phyloP scores from a whole-genome alignment of 2,113 vertebrate genomes.

The Myiozetetes cayanensis region DNA sequence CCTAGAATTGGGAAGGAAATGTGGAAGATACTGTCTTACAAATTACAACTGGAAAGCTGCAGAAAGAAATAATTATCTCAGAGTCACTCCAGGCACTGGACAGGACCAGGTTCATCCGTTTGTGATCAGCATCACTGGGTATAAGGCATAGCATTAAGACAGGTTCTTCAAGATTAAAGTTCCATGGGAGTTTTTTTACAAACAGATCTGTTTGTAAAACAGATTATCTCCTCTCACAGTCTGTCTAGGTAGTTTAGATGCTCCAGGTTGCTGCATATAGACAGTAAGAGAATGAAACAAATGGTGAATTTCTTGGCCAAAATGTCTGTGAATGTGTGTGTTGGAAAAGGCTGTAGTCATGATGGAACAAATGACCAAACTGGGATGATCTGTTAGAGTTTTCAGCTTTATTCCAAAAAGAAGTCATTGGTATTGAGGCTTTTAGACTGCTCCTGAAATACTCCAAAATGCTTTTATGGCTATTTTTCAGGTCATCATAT shows the following conservation, averaged over 20 bases:
- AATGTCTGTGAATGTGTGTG: not conserved
- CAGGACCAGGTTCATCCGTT: not conserved
- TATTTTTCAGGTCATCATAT: not conserved
- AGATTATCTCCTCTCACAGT: not conserved
- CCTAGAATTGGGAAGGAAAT: not conserved
- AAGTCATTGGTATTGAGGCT: not conserved
- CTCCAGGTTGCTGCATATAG: not conserved
- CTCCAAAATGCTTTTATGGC: not conserved
- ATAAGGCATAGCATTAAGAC: not conserved
- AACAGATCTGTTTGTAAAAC: not conserved
- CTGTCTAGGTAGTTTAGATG: not conserved
- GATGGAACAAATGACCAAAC: not conserved
- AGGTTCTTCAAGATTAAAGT: not conserved
- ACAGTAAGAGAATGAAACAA: conserved; percentile 1
- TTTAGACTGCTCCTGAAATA: not conserved
- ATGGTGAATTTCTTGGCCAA: not conserved
- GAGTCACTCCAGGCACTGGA: not conserved
- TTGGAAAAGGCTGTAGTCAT: not conserved
- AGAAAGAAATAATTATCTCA: not conserved
- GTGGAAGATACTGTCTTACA: not conserved
- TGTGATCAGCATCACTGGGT: not conserved
- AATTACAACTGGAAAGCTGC: not conserved
- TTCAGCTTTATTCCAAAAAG: not conserved
- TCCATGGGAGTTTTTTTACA: not conserved
- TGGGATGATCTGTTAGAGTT: not conserved